Evolutionary conservation across 2,797 vertebrate species (phyloP).

Genomic region (Dryobates pubescens): DNA sequence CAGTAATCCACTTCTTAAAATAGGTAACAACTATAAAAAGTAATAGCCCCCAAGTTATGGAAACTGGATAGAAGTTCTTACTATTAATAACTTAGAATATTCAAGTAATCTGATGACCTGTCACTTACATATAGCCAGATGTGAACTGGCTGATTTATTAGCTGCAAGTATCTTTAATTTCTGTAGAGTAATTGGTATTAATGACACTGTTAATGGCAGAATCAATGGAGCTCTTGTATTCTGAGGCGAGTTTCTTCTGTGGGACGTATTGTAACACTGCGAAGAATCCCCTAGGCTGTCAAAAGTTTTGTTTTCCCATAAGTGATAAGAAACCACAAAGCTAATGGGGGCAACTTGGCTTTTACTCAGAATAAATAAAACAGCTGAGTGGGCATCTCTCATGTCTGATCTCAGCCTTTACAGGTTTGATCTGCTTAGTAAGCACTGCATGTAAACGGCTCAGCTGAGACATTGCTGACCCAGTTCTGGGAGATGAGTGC

Average conservation of each 20-base stretch:
- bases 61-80: background rate
- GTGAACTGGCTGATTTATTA: background rate
- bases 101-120: background rate
- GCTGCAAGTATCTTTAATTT: background rate
- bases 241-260: background rate
- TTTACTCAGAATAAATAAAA: constrained; percentile 1
- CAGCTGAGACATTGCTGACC: background rate
- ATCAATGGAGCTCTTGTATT: background rate
- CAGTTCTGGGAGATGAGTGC: background rate
- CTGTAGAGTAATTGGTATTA: background rate
- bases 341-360: background rate
- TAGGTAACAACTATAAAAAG: background rate
- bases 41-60: background rate
- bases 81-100: background rate
- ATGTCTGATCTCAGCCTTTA: background rate
- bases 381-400: background rate
- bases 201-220: background rate
- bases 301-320: background rate
- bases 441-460: background rate
- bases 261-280: background rate
- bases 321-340: background rate
- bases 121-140: background rate
- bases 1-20: background rate
- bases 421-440: background rate
- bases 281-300: background rate